Evolutionary conservation across 1,140 invertebrate genomes (phyloP), one percentile per base, ranked within the genome.

Genomic region (Zaprionus vittiger): DNA sequence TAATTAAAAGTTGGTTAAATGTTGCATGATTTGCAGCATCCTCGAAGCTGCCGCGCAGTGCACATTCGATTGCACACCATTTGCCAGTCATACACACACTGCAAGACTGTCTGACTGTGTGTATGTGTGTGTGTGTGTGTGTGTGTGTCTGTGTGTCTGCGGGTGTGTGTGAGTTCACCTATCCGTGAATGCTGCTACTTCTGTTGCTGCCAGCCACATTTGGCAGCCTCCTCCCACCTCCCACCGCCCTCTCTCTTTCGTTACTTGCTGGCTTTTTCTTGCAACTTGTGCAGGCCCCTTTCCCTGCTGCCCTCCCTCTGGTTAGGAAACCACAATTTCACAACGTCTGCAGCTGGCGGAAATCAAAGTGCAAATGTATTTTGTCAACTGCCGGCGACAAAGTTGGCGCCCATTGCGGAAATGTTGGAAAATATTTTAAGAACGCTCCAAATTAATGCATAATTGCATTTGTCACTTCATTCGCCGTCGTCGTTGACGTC

Each of bases 1-100:
- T 89, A 85, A 90, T 89, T 89, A 89, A 90, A 89, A 89, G 81
- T 89, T 89, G 85, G 81, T 83, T 82, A 85, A 89, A 89, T 89
- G 85, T 80, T 79, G 81, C 81, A 85, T 79, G 81, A 84, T 72
- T 84, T 84, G 85, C 85, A 90, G 85, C 81, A 81, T 84, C 75
- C 84, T 84, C 70, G 31, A 64, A 62, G 83, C 57, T 38, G 22
- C 55, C 44, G 47, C 62, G 17, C 20, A 59, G 54, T 28, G 71
- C 71, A 74, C 84, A 85, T 84, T 89, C 85, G 74, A 90, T 89
- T 89, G 85, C 84, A 81, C 85, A 77, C 85, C 84, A 90, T 90
- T 89, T 90, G 81, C 75, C 61, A 74, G 70, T 62, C 78, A 70
- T 59, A 60, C 73, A 44, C 59, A 77, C 24, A 22, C 68, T 24